Evolutionary conservation across 2,888 invertebrate genomes (phyloP).

Genomic region (Chloromyia formosa): DNA sequence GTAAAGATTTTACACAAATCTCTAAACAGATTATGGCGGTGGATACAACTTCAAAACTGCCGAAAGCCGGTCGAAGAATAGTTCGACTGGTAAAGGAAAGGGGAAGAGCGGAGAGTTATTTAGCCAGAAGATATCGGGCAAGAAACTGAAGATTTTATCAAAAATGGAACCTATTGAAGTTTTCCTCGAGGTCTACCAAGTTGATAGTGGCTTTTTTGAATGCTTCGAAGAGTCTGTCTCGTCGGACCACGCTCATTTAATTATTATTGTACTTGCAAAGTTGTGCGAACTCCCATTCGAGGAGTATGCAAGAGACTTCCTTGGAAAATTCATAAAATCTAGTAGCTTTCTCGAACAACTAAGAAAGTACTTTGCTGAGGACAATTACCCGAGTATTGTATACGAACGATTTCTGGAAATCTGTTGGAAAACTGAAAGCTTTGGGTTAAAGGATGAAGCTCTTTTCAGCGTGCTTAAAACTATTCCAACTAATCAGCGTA

Average conservation of each 20-base stretch:
- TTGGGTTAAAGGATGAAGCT: conserved; percentile 18
- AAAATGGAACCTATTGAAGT: conserved; percentile 48
- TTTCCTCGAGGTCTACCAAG: conserved; percentile 50
- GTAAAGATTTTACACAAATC: conserved; percentile 1
- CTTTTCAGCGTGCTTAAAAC: conserved; percentile 62
- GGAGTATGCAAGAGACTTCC: conserved; percentile 55
- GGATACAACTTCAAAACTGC: conserved; percentile 40
- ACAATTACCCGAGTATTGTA: conserved; percentile 1
- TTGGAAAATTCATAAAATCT: conserved; percentile 54
- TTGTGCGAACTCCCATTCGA: conserved; percentile 56
- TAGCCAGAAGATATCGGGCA: conserved; percentile 47
- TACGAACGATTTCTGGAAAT: conserved; percentile 50
- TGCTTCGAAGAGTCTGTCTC: conserved; percentile 41
- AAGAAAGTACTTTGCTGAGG: conserved; percentile 48
- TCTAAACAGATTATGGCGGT: conserved; percentile 49
- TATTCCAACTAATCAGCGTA: conserved; percentile 34
- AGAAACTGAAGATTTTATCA: conserved; percentile 46
- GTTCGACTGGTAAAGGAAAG: not conserved
- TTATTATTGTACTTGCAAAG: conserved; percentile 59
- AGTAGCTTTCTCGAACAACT: conserved; percentile 51
- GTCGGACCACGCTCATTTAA: conserved; percentile 28
- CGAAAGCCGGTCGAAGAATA: conserved; percentile 7
- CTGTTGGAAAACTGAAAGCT: conserved; percentile 58
- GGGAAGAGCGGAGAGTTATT: not conserved
- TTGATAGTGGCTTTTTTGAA: conserved; percentile 48